Conservation (phyloP, 2,113 vertebrate species). For the Saimiri boliviensis region DNA sequence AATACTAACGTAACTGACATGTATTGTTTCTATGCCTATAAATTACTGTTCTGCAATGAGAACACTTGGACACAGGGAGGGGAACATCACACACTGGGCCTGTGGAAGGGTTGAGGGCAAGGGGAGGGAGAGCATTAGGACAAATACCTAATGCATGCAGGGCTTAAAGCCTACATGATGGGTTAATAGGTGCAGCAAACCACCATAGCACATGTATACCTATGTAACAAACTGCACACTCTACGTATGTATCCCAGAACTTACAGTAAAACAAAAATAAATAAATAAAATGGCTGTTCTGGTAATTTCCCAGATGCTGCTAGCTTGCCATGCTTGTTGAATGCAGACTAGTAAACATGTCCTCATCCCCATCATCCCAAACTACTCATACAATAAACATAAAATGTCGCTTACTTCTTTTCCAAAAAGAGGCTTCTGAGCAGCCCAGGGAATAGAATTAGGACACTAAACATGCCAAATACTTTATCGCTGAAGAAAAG, state of each 20-base stretch:
- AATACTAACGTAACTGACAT: neutral
- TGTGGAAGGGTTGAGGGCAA: too few relatives aligned
- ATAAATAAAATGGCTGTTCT: too few relatives aligned
- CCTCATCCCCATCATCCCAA: neutral
- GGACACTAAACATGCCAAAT: neutral
- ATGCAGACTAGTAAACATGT: neutral
- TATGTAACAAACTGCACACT: too few relatives aligned
- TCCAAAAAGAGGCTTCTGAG: neutral
- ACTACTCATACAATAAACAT: slow-evolving; percentile 11
- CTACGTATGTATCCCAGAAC: too few relatives aligned
- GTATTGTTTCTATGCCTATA: slow-evolving; percentile 20
- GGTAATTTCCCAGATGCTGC: slow-evolving; percentile 3
- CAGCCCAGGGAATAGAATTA: neutral
- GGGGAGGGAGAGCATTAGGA: too few relatives aligned
- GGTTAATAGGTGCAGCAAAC: too few relatives aligned
- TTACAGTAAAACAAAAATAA: neutral
- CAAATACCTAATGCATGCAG: too few relatives aligned
- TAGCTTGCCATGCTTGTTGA: neutral
- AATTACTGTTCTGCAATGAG: neutral
- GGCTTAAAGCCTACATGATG: too few relatives aligned
- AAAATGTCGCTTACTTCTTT: neutral
- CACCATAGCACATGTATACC: too few relatives aligned
- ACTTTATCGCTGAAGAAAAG: neutral
- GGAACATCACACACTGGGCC: too few relatives aligned
- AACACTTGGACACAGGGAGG: too few relatives aligned